Conservation (phyloP, 2,113 vertebrate species). For the Psephotus haematonotus region DNA sequence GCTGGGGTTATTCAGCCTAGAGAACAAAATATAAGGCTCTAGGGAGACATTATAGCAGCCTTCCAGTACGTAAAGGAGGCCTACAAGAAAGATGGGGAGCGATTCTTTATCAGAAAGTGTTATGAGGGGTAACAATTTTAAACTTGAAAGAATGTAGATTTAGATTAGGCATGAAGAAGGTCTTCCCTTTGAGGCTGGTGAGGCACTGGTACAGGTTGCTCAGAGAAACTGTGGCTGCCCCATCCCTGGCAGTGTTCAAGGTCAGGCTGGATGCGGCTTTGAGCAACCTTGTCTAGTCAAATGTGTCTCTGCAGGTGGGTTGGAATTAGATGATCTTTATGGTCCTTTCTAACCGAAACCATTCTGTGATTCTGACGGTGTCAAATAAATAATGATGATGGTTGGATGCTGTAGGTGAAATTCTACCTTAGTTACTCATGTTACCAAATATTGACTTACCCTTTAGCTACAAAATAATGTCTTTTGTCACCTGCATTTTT, state of each 20-base stretch:
- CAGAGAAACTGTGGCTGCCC: not conserved
- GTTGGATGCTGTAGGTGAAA: not conserved
- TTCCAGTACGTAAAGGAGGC: not conserved
- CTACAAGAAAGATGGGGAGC: not conserved
- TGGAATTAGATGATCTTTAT: not conserved
- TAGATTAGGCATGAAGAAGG: not conserved
- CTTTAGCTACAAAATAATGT: not conserved
- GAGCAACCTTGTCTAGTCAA: not conserved
- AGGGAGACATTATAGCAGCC: not conserved
- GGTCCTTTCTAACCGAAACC: not conserved
- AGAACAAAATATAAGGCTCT: not conserved
- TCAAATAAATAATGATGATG: not conserved
- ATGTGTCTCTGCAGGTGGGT: not conserved
- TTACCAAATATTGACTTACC: not conserved
- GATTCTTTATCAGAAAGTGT: not conserved
- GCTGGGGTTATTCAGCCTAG: not conserved
- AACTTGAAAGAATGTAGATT: not conserved
- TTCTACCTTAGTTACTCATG: not conserved
- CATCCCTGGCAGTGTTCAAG: not conserved
- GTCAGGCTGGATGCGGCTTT: not conserved
- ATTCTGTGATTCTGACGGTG: not conserved
- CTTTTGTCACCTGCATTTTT: not conserved
- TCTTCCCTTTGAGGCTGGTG: not conserved
- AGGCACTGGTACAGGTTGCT: not conserved
- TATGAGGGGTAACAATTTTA: not conserved